Evolutionary conservation across 1,140 invertebrate genomes (phyloP).

Genomic region (Neodiprion virginianus): DNA sequence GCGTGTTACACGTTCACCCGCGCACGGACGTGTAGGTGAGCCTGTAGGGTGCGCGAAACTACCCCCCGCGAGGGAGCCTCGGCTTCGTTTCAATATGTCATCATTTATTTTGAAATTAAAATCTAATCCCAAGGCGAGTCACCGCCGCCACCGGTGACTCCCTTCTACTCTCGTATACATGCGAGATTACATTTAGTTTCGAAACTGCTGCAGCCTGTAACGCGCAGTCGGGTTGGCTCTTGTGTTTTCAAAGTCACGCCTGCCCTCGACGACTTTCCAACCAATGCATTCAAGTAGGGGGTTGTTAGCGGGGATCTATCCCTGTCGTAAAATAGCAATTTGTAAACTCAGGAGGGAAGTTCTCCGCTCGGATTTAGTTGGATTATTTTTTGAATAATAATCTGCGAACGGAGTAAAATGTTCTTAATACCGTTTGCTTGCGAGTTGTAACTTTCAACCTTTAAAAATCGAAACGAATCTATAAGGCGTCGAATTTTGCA

Average conservation of each 20-base stretch:
- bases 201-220: conserved; percentile 33
- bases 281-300: too few relatives aligned
- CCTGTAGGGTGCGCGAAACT: not conserved
- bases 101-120: conserved; percentile 61
- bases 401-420: too few relatives aligned
- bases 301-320: too few relatives aligned
- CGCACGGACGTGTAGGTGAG: conserved; percentile 19
- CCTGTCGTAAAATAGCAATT: too few relatives aligned
- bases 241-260: conserved; percentile 32
- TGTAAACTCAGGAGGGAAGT: too few relatives aligned
- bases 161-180: conserved; percentile 4
- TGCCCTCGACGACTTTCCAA: conserved; percentile 13
- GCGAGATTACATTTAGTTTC: conserved; percentile 53
- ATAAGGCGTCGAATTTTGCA: too few relatives aligned
- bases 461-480: too few relatives aligned
- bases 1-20: conserved; percentile 29
- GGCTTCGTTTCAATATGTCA: conserved; percentile 56
- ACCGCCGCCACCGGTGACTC: conserved; percentile 17
- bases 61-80: conserved; percentile 10
- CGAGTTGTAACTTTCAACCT: too few relatives aligned
- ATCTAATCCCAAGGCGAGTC: conserved; percentile 49
- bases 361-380: too few relatives aligned
- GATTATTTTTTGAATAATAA: too few relatives aligned
- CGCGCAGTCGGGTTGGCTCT: not conserved
- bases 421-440: too few relatives aligned